phyloP scores from a whole-genome alignment of 2,113 vertebrate species.

The Corvus hawaiiensis region DNA sequence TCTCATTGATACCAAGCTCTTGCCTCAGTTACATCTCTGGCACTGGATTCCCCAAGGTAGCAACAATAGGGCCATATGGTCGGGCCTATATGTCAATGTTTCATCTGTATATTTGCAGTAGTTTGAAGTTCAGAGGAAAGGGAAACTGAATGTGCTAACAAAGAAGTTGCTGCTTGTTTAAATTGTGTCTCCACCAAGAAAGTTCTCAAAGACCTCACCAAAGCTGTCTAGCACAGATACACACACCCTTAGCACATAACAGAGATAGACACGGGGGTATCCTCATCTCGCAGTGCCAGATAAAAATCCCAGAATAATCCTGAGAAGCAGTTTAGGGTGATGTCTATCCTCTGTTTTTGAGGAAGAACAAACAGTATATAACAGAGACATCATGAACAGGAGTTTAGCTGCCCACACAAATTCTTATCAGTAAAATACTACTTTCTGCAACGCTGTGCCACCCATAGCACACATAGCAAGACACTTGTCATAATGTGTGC shows the following conservation, averaged over 20 bases:
- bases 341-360: neutral
- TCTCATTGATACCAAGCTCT: neutral
- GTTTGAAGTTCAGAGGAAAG: neutral
- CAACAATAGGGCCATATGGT: accelerated
- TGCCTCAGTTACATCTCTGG: neutral
- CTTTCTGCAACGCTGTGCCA: neutral
- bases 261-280: neutral
- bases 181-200: neutral
- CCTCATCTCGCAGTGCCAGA: neutral
- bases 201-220: neutral
- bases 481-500: neutral
- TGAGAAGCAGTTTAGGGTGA: neutral
- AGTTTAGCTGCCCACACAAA: neutral
- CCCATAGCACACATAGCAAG: neutral
- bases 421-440: neutral
- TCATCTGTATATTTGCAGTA: neutral
- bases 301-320: neutral
- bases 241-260: neutral
- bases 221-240: neutral
- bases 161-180: neutral
- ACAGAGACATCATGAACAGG: neutral
- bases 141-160: neutral
- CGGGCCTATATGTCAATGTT: neutral
- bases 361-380: neutral
- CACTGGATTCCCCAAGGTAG: neutral